A percentile compares a stretch with the other conserved stretches of the same genome.
Conservation (phyloP, 2,113 vertebrate genomes). For the Lynx canadensis region DNA sequence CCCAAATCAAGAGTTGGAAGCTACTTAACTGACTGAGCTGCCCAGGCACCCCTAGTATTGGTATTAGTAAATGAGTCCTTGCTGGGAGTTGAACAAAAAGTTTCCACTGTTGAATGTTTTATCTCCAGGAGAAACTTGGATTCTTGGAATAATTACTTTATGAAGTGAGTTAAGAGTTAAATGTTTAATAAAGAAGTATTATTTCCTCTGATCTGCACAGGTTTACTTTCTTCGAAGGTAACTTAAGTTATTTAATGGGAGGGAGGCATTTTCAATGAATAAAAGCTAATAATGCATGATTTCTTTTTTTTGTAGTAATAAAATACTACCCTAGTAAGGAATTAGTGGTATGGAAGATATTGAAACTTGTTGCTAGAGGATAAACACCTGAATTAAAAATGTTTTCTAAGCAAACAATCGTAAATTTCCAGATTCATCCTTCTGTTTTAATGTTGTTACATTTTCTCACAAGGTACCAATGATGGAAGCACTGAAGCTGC, state of each 20-base stretch:
- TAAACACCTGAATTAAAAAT: neutral
- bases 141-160: conserved; percentile 9
- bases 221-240: conserved; percentile 9
- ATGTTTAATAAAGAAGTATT: conserved; percentile 4
- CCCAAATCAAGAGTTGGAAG: too few relatives aligned
- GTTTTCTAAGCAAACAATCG: neutral
- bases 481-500: conserved; percentile 94
- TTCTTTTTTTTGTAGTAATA: neutral
- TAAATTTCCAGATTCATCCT: neutral
- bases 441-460: conserved; percentile 33
- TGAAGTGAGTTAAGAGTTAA: conserved; percentile 19
- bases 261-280: neutral
- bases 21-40: too few relatives aligned
- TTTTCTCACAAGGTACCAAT: conserved; percentile 82
- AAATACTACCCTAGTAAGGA: neutral
- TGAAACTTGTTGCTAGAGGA: neutral
- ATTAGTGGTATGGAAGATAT: neutral
- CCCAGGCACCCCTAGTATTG: neutral
- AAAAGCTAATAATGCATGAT: neutral
- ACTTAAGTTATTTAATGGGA: neutral
- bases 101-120: neutral
- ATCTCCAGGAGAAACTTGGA: neutral
- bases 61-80: neutral
- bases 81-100: neutral
- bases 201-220: neutral